Evolutionary conservation across 2,797 vertebrate species (phyloP), one percentile per base, ranked within the genome.

Genomic region (Tangara arthus): DNA sequence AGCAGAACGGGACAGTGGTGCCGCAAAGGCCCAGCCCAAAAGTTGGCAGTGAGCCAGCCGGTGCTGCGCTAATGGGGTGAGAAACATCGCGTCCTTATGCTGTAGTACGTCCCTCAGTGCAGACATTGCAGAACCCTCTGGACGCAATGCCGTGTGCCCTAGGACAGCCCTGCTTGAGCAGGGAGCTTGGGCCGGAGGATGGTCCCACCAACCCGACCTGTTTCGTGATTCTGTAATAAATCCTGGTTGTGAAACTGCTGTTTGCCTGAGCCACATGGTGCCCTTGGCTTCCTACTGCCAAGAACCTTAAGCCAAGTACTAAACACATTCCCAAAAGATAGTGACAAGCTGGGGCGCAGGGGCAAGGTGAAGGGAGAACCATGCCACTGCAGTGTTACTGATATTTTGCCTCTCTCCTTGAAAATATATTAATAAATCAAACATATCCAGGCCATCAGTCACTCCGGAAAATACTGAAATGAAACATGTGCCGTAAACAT

Each of bases 71-170:
- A 20, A 2, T 1, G 35, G 64, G 27, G 4, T 8, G 49, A 5
- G 41, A 39, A 66, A 18, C 18, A 6, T 0, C 9, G 5, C 8
- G 5, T 15, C 64, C 50, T 57, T 8, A 8, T 39, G 69, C 60
- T 12, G 0, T 11, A 2, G 0, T 3, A 1, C 2, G 9, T 32
- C 30, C 26, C 39, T 81, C 55, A 1, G 12, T 4, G 61, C 41
- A 6, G 22, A 2, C 5, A 3, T 32, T 35, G 34, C 12, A 27
- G 47, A 66, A 5, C 37, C 20, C 11, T 59, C 53, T 8, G 53
- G 12, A 6, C 3, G 2, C 41, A 8, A 0, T 15, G 14, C 55
- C 3, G 7, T 8, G 50, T 41, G 61, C 32, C 26, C 61, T 4
- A 5, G 44, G 16, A 30, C 13, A 9, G 8, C n/a, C 19, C n/a